Evolutionary conservation across 2,113 vertebrate genomes (phyloP).

Genomic region (Myocastor coypus): DNA sequence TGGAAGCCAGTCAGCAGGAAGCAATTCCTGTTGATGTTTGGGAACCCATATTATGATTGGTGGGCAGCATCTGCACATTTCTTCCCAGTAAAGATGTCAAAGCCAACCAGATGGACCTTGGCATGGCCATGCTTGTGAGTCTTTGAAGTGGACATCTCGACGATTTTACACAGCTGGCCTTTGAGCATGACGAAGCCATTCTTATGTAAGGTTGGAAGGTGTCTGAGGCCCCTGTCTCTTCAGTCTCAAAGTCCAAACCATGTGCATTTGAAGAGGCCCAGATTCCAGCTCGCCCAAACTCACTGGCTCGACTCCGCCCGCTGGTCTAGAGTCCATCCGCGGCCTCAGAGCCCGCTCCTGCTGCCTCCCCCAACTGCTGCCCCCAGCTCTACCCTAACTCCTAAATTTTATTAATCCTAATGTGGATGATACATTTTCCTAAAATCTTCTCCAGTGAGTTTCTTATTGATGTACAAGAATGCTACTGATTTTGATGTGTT

Average conservation of each 20-base stretch:
- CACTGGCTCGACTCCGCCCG: too few species aligned
- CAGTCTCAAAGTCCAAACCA: constrained; percentile 93
- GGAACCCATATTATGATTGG: constrained; percentile 96
- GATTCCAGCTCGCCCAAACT: constrained; percentile 73
- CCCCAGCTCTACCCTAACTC: not conserved
- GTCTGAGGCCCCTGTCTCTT: constrained; percentile 92
- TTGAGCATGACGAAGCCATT: constrained; percentile 94
- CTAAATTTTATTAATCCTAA: not conserved
- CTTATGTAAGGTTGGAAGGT: constrained; percentile 93
- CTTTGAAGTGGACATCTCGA: constrained; percentile 96
- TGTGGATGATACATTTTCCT: not conserved
- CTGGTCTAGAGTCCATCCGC: too few species aligned
- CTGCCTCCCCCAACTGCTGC: too few species aligned
- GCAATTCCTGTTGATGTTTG: constrained; percentile 94
- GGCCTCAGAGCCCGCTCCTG: too few species aligned
- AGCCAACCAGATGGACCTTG: constrained; percentile 95
- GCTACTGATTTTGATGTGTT: not conserved
- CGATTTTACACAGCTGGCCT: constrained; percentile 93
- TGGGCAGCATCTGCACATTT: constrained; percentile 95
- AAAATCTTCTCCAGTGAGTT: not conserved
- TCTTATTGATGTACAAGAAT: not conserved
- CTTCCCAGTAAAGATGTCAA: constrained; percentile 94
- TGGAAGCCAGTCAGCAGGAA: constrained; percentile 95
- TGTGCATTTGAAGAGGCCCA: constrained; percentile 89
- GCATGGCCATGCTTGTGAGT: constrained; percentile 95